A percentile compares a stretch with the other conserved stretches of the same genome.
phyloP scores from a whole-genome alignment of 2,113 vertebrate genomes.

The Daphoenositta chrysoptera region DNA sequence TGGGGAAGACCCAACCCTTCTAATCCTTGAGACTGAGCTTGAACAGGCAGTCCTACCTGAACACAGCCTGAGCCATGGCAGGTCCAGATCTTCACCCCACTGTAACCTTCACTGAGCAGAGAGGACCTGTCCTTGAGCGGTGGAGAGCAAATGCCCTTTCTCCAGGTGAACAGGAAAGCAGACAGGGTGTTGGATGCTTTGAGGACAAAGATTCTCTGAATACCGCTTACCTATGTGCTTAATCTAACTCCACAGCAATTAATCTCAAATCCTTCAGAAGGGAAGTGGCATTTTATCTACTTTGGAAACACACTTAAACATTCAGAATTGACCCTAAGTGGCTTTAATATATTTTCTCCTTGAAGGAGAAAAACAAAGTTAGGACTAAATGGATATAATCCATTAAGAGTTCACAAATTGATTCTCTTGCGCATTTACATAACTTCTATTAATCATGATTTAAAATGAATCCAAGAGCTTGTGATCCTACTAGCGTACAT shows the following conservation, averaged over 20 bases:
- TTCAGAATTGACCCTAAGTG: background rate
- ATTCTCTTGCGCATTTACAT: background rate
- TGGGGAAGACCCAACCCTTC: rapidly evolving
- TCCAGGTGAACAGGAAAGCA: rapidly evolving
- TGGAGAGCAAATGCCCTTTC: background rate
- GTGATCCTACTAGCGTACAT: background rate
- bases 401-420: background rate
- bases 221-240: background rate
- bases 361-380: background rate
- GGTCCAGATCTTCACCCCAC: rapidly evolving
- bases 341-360: background rate
- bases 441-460: background rate
- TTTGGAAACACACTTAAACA: background rate
- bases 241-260: background rate
- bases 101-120: background rate
- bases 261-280: background rate
- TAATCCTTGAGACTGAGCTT: background rate
- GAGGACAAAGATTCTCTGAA: background rate
- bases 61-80: rapidly evolving
- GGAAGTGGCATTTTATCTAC: background rate
- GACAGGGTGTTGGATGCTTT: background rate
- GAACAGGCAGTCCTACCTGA: background rate
- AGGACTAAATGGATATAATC: background rate
- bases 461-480: background rate
- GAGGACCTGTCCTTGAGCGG: background rate